These are phyloP conservation scores for Lagopus leucura DNA, from an alignment of 2,113 vertebrate genomes.

Conservation along the genomic window DNA sequence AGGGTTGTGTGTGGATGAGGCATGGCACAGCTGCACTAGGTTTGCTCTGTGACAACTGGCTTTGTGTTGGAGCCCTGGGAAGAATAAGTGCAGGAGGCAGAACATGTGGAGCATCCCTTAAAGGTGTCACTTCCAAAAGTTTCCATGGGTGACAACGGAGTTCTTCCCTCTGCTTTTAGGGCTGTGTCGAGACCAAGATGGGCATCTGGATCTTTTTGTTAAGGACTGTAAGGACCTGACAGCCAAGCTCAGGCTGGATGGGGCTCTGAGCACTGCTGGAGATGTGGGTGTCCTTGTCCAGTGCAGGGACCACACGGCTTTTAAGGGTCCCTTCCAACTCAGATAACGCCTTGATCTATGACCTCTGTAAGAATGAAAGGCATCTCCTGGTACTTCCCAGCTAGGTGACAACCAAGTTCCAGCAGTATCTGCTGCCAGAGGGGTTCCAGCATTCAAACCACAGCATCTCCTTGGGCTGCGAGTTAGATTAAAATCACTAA, in stretches of 20 bases:
- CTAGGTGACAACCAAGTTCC: neutral
- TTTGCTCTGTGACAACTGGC: neutral
- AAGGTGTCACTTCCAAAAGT: neutral
- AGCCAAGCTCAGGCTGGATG: no score
- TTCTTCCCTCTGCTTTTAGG: neutral
- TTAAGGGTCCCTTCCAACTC: no score
- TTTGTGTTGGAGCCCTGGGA: neutral
- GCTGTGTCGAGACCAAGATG: neutral
- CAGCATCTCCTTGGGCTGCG: neutral
- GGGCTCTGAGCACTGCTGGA: no score
- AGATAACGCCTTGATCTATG: no score
- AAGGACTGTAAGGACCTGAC: neutral
- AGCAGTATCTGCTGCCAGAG: neutral
- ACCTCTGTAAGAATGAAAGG: neutral
- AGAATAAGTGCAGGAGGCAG: neutral
- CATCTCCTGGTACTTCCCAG: neutral
- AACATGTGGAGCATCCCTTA: neutral
- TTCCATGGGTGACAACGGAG: neutral
- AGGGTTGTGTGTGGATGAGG: neutral
- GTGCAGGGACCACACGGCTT: no score
- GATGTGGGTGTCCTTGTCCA: no score
- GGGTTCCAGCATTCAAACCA: neutral
- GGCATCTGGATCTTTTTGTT: neutral
- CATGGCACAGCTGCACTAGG: neutral
- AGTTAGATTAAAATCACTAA: neutral